Evolutionary conservation across 2,888 invertebrate species (phyloP).

Genomic region (Conchocele bisecta): DNA sequence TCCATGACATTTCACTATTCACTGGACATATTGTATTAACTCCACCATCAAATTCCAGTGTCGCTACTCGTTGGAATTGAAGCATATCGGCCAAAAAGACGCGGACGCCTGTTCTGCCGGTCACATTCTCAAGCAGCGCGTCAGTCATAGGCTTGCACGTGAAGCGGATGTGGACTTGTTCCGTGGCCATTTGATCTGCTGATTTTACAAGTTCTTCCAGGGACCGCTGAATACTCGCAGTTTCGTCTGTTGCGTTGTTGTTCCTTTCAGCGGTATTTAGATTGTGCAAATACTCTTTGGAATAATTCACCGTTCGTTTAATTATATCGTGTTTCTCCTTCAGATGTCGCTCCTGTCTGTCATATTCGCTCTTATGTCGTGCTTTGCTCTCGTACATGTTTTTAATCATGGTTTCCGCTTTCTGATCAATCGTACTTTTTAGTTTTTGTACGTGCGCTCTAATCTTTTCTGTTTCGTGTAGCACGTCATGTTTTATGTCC

Average conservation of each 20-base stretch:
- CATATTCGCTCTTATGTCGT: constrained; percentile 38
- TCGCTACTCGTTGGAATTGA: constrained; percentile 12
- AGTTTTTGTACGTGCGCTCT: constrained; percentile 40
- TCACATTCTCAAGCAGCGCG: constrained; percentile 23
- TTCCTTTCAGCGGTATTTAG: not conserved
- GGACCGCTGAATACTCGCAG: constrained; percentile 6
- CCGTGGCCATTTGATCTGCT: constrained; percentile 40
- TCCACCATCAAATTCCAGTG: constrained; percentile 39
- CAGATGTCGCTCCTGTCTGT: constrained; percentile 31
- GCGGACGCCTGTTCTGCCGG: constrained; percentile 46
- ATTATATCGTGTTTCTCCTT: constrained; percentile 26
- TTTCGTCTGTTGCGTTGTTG: not conserved
- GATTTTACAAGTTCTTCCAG: constrained; percentile 35
- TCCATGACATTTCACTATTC: constrained; percentile 36
- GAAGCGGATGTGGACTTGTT: constrained; percentile 51
- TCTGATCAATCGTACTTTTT: constrained; percentile 39
- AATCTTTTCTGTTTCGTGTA: constrained; percentile 39
- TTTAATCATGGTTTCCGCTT: constrained; percentile 44
- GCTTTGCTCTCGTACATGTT: constrained; percentile 44
- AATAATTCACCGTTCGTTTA: constrained; percentile 18
- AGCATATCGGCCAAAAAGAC: constrained; percentile 47
- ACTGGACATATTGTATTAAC: constrained; percentile 54
- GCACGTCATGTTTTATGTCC: constrained; percentile 31
- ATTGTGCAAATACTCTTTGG: constrained; percentile 15
- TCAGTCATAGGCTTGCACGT: constrained; percentile 41